Evolutionary conservation across 2,888 invertebrate genomes (phyloP), one percentile per base, ranked within the genome.

Genomic region (Ypsolopha sequella): DNA sequence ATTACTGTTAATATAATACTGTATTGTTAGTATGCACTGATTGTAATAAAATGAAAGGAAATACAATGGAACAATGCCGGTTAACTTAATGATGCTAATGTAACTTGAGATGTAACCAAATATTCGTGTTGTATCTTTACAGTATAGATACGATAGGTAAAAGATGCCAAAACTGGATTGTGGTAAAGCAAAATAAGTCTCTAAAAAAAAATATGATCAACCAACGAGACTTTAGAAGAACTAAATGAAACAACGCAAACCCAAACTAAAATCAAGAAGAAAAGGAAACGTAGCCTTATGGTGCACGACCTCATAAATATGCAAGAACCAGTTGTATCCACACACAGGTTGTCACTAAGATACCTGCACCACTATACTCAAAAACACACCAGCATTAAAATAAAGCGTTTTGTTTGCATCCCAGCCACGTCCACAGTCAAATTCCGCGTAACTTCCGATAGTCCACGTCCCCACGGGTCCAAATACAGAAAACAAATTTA

Each of bases 211-310:
- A n/a, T 4, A 38, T 2, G 38, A 10, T 8, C 1, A 38, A n/a
- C 38, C 2, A 24, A 24, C 24, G 24, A 24, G 4, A 24, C 24
- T 24, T 24, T 3, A 4, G 39, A 39, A 39, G 11, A 11, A 6
- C 10, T 10, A 11, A 52, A 51, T 49, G 54, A 53, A 51, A 51
- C 55, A 53, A 43, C 46, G 36, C 46, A 47, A 44, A 14, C 41
- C 24, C 38, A 54, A 36, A 39, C 52, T n/a, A 52, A 41, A 55
- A 55, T 56, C 58, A 24, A 43, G 45, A 41, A 41, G 24, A 38
- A 50, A 35, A 14, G 44, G 36, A 44, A 53, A 52, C 11, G 39
- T 39, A 11, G 6, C 39, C 10, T 39, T 10, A 11, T 39, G 39
- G 39, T 39, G 10, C 39, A 39, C 39, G 39, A 39, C 39, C 39